Percentiles rank a stretch among this genome's conserved stretches.
phyloP scores from a whole-genome alignment of 2,113 vertebrate species.

The Herpetotheres cachinnans region DNA sequence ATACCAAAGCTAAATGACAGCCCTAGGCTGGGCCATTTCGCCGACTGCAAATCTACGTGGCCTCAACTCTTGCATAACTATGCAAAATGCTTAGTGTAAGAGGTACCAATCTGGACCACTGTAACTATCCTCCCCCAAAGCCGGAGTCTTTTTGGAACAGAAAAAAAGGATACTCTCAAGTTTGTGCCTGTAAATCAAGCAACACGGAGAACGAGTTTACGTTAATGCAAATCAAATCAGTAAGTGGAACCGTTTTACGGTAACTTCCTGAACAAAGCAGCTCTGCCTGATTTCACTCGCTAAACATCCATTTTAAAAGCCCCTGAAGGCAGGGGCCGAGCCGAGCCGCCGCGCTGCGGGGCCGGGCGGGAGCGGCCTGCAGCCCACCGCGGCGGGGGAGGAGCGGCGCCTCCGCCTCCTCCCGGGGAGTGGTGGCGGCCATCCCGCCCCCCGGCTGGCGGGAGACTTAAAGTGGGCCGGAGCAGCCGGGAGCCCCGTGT shows the following conservation, averaged over 20 bases:
- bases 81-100: background rate
- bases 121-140: background rate
- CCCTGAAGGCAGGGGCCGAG: background rate
- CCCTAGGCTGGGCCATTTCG: background rate
- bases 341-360: too few relatives aligned
- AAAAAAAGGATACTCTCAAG: background rate
- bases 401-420: background rate
- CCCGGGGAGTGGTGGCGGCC: background rate
- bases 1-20: fast-evolving
- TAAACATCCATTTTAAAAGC: background rate
- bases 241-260: background rate
- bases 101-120: fast-evolving
- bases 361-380: background rate
- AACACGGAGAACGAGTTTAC: background rate
- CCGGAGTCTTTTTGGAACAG: fast-evolving
- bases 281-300: background rate
- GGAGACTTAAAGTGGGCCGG: background rate
- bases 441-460: slow-evolving; percentile 10
- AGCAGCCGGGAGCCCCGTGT: background rate
- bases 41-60: fast-evolving
- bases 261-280: background rate
- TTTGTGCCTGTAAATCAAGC: background rate
- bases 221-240: background rate
- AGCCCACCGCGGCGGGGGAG: background rate
- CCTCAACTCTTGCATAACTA: background rate